Evolutionary conservation across 2,888 invertebrate species (phyloP).

Genomic region (Zygaena filipendulae): DNA sequence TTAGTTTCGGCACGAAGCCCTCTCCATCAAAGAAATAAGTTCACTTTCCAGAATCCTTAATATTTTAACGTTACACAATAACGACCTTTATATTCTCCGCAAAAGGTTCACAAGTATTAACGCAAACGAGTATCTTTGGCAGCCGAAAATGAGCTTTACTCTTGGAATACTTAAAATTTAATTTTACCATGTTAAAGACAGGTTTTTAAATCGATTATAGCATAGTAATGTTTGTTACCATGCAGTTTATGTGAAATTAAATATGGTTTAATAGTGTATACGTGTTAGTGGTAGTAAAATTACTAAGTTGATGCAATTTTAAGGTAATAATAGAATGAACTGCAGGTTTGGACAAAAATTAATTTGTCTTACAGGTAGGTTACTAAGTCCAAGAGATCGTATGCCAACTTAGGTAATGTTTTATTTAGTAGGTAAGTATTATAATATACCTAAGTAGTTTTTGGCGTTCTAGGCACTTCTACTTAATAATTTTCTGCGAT

Average conservation of each 20-base stretch:
- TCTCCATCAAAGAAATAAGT: slow-evolving; percentile 42
- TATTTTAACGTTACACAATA: slow-evolving; percentile 22
- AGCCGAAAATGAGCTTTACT: too few species aligned
- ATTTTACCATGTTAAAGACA: too few species aligned
- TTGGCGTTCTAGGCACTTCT: too few species aligned
- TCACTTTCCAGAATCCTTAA: slow-evolving; percentile 29
- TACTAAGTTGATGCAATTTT: slow-evolving; percentile 26
- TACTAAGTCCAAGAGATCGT: slow-evolving; percentile 15
- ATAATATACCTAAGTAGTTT: too few species aligned
- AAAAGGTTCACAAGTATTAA: slow-evolving; percentile 30
- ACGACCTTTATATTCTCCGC: slow-evolving; percentile 21
- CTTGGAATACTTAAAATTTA: too few species aligned
- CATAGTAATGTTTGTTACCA: slow-evolving; percentile 32
- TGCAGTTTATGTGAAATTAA: slow-evolving; percentile 57
- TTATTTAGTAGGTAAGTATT: too few species aligned
- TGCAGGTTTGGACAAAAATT: slow-evolving; percentile 5
- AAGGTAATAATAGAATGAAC: slow-evolving; percentile 3
- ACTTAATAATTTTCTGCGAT: too few species aligned
- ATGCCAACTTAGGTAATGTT: too few species aligned
- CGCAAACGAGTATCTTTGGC: too few species aligned
- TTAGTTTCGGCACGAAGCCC: slow-evolving; percentile 62
- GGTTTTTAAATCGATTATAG: too few species aligned
- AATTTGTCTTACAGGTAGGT: slow-evolving; percentile 14
- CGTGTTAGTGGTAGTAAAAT: slow-evolving; percentile 36
- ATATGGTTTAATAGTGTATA: slow-evolving; percentile 60